These are phyloP conservation scores for Oegoconia quadripuncta DNA, from an alignment of 2,888 invertebrate genomes.

Conservation along the genomic window DNA sequence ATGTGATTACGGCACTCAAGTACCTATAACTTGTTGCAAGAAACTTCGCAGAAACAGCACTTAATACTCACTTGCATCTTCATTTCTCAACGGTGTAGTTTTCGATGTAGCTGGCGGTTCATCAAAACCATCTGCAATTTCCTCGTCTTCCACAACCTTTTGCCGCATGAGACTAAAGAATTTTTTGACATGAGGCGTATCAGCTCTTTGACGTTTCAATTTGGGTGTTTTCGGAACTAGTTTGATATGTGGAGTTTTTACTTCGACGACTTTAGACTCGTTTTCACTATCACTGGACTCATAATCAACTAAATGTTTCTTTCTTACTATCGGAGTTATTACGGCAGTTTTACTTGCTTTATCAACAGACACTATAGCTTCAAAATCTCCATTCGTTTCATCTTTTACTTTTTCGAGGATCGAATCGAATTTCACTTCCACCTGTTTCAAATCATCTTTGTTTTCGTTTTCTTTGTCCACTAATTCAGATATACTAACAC, in stretches of 20 bases:
- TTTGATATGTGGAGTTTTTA: slow-evolving; percentile 45
- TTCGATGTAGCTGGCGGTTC: slow-evolving; percentile 23
- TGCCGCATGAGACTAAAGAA: slow-evolving; percentile 47
- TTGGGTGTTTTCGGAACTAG: slow-evolving; percentile 50
- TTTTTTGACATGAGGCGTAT: slow-evolving; percentile 64
- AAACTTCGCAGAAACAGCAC: neutral
- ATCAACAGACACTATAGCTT: slow-evolving; percentile 51
- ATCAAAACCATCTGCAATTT: slow-evolving; percentile 28
- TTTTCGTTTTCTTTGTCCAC: slow-evolving; percentile 33
- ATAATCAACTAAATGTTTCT: slow-evolving; percentile 61
- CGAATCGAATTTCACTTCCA: slow-evolving; percentile 59
- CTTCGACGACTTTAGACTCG: slow-evolving; percentile 29
- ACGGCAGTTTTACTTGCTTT: slow-evolving; percentile 59
- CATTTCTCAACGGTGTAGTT: slow-evolving; percentile 45
- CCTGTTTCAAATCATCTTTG: slow-evolving; percentile 24
- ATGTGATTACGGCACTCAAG: too few relatives aligned
- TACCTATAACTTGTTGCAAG: too few relatives aligned
- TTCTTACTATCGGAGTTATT: slow-evolving; percentile 60
- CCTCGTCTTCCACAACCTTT: slow-evolving; percentile 49
- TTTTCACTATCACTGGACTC: slow-evolving; percentile 57
- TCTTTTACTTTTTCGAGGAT: slow-evolving; percentile 50
- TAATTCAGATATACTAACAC: slow-evolving; percentile 61
- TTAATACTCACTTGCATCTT: slow-evolving; percentile 38
- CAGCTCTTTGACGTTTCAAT: slow-evolving; percentile 42
- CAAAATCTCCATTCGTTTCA: slow-evolving; percentile 39